Conservation (phyloP, 1,140 invertebrate species). For the Acarapis woodi region DNA sequence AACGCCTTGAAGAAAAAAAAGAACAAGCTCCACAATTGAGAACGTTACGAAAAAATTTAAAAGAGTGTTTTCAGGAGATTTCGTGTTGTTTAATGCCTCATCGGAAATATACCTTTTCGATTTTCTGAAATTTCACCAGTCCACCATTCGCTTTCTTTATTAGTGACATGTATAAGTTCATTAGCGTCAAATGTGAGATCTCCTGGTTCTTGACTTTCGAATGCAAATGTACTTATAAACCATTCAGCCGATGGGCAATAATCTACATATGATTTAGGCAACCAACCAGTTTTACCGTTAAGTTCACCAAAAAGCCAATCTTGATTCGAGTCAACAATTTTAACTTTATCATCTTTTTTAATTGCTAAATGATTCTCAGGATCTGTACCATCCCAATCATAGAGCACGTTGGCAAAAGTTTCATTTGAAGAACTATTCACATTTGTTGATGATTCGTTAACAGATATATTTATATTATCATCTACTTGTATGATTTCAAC, state of each 20-base stretch:
- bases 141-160: constrained; percentile 93
- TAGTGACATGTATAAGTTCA: constrained; percentile 53
- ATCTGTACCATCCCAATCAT: neutral
- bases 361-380: constrained; percentile 31
- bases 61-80: constrained; percentile 17
- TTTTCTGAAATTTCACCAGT: constrained; percentile 39
- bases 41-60: too few species aligned
- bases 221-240: constrained; percentile 36
- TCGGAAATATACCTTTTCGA: constrained; percentile 75
- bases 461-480: constrained; percentile 5
- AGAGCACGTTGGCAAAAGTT: neutral
- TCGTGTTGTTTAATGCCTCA: constrained; percentile 67
- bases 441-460: neutral
- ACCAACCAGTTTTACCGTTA: constrained; percentile 28
- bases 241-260: constrained; percentile 13
- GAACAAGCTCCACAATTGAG: neutral
- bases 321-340: constrained; percentile 31
- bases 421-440: neutral
- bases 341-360: constrained; percentile 31
- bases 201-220: constrained; percentile 48
- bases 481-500: constrained; percentile 37
- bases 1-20: neutral
- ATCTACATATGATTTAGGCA: constrained; percentile 35
- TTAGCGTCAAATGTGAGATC: constrained; percentile 73
- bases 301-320: constrained; percentile 36